These are phyloP conservation scores for Aleiodes leptofemur DNA, from an alignment of 2,888 invertebrate genomes.

Conservation along the genomic window DNA sequence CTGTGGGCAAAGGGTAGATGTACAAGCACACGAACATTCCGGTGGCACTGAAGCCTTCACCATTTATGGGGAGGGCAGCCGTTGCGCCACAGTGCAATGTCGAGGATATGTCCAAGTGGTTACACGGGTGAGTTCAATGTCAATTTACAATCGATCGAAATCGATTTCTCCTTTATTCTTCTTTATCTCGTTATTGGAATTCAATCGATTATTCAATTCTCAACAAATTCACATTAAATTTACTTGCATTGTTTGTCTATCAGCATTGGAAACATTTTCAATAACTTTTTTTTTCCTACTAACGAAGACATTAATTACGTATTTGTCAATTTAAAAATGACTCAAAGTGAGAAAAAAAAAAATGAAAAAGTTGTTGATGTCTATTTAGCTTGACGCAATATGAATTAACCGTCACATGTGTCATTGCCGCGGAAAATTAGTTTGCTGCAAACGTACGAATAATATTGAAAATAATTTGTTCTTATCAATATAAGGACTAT, in stretches of 20 bases:
- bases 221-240: constrained; percentile 17
- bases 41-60: constrained; percentile 41
- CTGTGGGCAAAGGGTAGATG: constrained; percentile 33
- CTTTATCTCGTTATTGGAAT: not conserved
- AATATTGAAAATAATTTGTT: constrained; percentile 37
- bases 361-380: no score
- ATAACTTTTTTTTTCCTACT: no score
- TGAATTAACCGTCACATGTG: constrained; percentile 7
- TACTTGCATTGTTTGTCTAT: no score
- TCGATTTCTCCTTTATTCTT: constrained; percentile 9
- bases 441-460: constrained; percentile 38
- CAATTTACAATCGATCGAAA: constrained; percentile 33
- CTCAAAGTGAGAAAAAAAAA: no score
- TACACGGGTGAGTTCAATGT: constrained; percentile 39
- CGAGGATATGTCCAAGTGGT: constrained; percentile 32
- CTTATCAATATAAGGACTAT: constrained; percentile 39
- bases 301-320: no score
- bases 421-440: constrained; percentile 34
- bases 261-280: no score
- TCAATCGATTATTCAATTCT: not conserved
- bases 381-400: no score
- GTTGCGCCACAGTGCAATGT: constrained; percentile 41
- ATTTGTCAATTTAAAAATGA: no score
- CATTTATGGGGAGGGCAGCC: constrained; percentile 41
- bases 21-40: constrained; percentile 43